phyloP scores from a whole-genome alignment of 2,113 vertebrate genomes.

The Trichechus manatus region DNA sequence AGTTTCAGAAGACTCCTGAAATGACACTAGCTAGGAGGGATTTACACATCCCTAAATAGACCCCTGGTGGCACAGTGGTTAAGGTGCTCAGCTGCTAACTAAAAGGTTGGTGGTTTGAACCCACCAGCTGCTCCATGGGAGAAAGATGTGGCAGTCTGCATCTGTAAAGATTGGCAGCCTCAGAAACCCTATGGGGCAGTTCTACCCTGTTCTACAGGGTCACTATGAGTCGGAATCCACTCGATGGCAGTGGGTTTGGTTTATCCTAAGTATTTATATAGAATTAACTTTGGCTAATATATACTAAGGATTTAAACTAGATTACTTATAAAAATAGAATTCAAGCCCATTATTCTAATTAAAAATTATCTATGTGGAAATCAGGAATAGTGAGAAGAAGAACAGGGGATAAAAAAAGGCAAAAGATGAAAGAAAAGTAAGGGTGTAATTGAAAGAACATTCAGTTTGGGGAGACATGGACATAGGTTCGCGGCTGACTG shows the following conservation, averaged over 20 bases:
- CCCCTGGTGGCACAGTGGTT: too few species aligned
- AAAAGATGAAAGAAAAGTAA: not conserved
- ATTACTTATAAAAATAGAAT: not conserved
- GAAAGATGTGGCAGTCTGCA: too few species aligned
- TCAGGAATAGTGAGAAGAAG: not conserved
- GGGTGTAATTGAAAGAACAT: not conserved
- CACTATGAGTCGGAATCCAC: too few species aligned
- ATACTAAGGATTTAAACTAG: not conserved
- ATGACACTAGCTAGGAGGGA: not conserved
- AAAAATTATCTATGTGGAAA: not conserved
- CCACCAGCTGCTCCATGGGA: too few species aligned
- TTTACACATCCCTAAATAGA: not conserved
- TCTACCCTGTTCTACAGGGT: too few species aligned
- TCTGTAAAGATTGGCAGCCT: too few species aligned
- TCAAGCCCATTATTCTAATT: not conserved
- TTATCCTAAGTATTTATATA: not conserved
- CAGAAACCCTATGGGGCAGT: too few species aligned
- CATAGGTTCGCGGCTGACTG: too few species aligned
- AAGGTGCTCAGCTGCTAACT: too few species aligned
- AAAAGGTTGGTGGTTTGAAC: too few species aligned
- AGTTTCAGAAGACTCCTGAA: not conserved
- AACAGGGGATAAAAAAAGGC: not conserved
- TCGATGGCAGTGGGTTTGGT: too few species aligned
- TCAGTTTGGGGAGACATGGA: not conserved
- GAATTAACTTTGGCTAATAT: not conserved